phyloP scores from a whole-genome alignment of 1,140 invertebrate species.

The Leptonema lineaticorne region DNA sequence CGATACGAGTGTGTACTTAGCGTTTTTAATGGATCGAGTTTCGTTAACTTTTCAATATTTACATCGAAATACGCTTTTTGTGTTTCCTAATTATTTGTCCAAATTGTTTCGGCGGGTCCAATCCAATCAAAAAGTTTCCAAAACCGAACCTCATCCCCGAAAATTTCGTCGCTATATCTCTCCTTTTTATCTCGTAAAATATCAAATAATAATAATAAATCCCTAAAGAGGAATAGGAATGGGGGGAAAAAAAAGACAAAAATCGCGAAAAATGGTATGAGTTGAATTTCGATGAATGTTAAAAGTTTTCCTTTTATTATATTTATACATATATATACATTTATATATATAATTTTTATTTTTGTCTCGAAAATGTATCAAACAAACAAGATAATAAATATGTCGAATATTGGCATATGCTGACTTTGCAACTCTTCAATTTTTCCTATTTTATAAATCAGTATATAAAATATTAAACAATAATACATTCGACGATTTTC shows the following conservation, averaged over 20 bases:
- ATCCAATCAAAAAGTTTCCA: constrained; percentile 23
- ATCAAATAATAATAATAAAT: no score
- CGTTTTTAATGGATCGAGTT: background rate
- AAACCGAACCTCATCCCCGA: background rate
- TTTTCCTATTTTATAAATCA: no score
- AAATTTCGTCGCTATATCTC: background rate
- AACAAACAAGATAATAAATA: constrained; percentile 20
- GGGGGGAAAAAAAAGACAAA: no score
- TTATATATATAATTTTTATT: no score
- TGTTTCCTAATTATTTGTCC: constrained; percentile 9
- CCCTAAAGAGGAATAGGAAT: no score
- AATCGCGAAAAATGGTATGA: no score
- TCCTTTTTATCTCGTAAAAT: no score
- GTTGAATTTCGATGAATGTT: background rate
- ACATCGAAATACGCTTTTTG: constrained; percentile 7
- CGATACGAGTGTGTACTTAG: background rate
- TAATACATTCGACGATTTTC: no score
- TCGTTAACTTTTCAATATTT: constrained; percentile 15
- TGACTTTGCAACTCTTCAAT: background rate
- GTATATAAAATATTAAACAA: no score
- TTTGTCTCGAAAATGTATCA: constrained; percentile 5
- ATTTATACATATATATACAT: no score
- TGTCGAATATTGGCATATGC: background rate
- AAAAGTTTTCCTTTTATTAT: background rate
- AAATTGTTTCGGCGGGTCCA: constrained; percentile 3